A percentile compares a stretch with the other conserved stretches of the same genome.
These are phyloP conservation scores for Hemichromis elongatus DNA, from an alignment of 2,113 vertebrate genomes.

Conservation along the genomic window DNA sequence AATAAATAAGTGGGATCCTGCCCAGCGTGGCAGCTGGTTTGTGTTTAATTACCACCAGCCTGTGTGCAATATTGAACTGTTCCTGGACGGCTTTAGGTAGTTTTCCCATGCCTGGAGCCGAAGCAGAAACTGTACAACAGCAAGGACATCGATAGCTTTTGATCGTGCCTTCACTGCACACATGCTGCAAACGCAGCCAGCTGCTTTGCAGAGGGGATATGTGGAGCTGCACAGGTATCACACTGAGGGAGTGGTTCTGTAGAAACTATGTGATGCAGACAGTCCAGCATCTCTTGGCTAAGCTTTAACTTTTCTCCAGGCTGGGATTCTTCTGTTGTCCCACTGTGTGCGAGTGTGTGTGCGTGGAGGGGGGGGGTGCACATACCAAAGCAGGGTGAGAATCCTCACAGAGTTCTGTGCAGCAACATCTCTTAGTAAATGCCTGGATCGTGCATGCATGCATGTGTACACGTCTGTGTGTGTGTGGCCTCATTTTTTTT, in stretches of 20 bases:
- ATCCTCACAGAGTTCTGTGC: background rate
- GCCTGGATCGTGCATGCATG: background rate
- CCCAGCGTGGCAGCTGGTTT: slow-evolving; percentile 32
- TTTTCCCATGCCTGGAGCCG: slow-evolving; percentile 1
- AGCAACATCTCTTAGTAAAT: background rate
- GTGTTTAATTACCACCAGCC: slow-evolving; percentile 45
- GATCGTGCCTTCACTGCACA: background rate
- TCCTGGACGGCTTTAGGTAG: slow-evolving; percentile 8
- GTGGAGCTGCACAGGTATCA: slow-evolving; percentile 13
- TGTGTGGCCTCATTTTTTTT: slow-evolving; percentile 13
- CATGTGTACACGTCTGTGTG: background rate
- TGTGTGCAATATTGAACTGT: background rate
- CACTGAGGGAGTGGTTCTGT: slow-evolving; percentile 9
- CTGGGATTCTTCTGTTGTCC: slow-evolving; percentile 37
- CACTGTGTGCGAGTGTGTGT: background rate
- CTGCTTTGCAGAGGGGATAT: background rate
- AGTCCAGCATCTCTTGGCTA: slow-evolving; percentile 31
- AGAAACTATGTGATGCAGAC: slow-evolving; percentile 49
- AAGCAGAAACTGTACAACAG: background rate
- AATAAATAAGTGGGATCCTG: slow-evolving; percentile 57
- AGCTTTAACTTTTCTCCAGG: background rate
- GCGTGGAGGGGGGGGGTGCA: background rate
- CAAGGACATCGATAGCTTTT: background rate
- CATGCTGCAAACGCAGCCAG: background rate
- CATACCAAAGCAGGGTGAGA: slow-evolving; percentile 24